Percentiles rank a stretch among this genome's conserved stretches.
These are phyloP conservation scores for Marmota flaviventris DNA, from an alignment of 2,113 vertebrate genomes.

Conservation along the genomic window DNA sequence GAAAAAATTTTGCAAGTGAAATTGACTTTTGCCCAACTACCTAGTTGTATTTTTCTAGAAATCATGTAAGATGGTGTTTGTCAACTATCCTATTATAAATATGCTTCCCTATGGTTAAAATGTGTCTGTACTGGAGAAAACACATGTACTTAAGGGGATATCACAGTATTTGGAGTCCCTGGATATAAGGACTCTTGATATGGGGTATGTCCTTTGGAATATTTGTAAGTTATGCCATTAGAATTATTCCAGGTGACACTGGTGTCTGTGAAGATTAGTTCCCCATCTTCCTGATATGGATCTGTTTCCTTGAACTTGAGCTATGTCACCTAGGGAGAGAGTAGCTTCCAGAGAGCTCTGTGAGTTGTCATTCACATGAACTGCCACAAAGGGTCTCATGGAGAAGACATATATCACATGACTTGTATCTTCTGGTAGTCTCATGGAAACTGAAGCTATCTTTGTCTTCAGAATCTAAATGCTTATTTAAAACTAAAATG, in stretches of 20 bases:
- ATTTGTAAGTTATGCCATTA: background rate
- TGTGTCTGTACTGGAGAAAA: background rate
- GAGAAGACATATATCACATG: background rate
- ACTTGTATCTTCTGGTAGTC: background rate
- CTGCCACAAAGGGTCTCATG: background rate
- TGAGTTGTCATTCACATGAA: background rate
- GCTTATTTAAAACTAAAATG: background rate
- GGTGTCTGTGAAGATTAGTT: background rate
- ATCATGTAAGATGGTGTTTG: background rate
- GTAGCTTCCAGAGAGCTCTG: background rate
- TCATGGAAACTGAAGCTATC: background rate
- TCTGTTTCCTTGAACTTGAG: slow-evolving; percentile 8
- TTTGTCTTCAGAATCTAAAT: background rate
- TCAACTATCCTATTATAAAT: slow-evolving; percentile 12
- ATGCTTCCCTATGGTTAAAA: background rate
- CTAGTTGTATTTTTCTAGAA: background rate
- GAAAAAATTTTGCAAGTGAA: slow-evolving; percentile 18
- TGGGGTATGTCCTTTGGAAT: background rate
- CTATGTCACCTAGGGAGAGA: background rate
- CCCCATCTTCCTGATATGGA: background rate
- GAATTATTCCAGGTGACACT: background rate
- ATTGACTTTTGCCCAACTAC: slow-evolving; percentile 15
- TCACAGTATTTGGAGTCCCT: background rate
- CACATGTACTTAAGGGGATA: background rate
- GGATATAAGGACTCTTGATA: background rate